These are phyloP conservation scores for Epirrita christyi DNA, from an alignment of 2,888 invertebrate genomes.

Conservation along the genomic window DNA sequence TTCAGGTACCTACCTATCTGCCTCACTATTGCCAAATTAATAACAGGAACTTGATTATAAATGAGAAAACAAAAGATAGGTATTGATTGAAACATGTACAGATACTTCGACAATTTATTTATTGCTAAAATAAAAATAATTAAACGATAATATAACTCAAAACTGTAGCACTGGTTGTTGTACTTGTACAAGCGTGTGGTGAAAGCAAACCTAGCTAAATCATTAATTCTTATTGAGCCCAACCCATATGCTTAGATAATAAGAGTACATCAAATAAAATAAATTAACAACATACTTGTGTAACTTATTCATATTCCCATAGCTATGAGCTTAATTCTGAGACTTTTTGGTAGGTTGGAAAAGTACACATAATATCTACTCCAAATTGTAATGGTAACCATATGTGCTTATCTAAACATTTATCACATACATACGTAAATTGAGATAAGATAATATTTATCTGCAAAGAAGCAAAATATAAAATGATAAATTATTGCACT, in stretches of 20 bases:
- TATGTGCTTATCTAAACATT: constrained; percentile 6
- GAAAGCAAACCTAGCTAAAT: not conserved
- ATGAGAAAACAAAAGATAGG: not conserved
- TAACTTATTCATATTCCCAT: constrained; percentile 14
- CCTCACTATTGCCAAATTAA: not conserved
- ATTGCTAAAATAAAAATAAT: constrained; percentile 26
- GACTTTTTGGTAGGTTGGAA: not conserved
- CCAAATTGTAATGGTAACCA: constrained; percentile 8
- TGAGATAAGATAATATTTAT: constrained; percentile 8
- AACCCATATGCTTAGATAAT: constrained; percentile 5
- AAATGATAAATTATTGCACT: constrained; percentile 11
- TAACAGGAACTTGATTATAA: not conserved
- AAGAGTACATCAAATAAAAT: constrained; percentile 11
- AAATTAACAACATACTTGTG: constrained; percentile 10
- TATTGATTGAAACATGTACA: too few species aligned
- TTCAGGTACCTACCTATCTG: too few species aligned
- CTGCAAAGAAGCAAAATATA: not conserved
- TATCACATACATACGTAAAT: constrained; percentile 14
- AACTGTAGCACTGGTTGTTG: constrained; percentile 19
- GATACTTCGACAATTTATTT: constrained; percentile 42
- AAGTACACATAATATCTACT: constrained; percentile 5
- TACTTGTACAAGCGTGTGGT: not conserved
- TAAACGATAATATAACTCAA: constrained; percentile 11
- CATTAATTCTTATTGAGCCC: not conserved
- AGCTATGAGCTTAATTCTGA: not conserved